A percentile compares a stretch with the other conserved stretches of the same genome.
Conservation (phyloP, 1,140 invertebrate genomes). For the Drosophila pallidifrons region DNA sequence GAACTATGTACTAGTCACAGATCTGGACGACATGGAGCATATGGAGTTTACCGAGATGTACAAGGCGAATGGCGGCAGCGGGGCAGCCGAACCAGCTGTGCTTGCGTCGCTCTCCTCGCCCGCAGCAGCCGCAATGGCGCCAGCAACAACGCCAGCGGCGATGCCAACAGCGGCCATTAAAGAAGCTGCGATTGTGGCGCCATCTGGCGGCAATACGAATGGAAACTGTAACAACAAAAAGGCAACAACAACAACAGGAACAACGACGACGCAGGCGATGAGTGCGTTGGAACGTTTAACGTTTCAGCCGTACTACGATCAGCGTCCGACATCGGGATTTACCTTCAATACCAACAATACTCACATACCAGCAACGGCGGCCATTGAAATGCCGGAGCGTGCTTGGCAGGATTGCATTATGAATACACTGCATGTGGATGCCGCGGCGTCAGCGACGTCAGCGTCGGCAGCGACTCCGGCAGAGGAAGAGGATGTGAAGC, state of each 20-base stretch:
- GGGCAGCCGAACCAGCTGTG: slow-evolving; percentile 60
- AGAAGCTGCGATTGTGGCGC: background rate
- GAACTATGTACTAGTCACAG: slow-evolving; percentile 96
- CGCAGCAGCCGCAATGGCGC: slow-evolving; percentile 22
- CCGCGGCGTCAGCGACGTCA: slow-evolving; percentile 49
- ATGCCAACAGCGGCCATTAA: slow-evolving; percentile 12
- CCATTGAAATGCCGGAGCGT: slow-evolving; percentile 89
- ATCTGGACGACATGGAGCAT: slow-evolving; percentile 90
- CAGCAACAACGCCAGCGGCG: slow-evolving; percentile 48
- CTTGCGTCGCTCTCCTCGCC: slow-evolving; percentile 72
- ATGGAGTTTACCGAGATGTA: slow-evolving; percentile 73
- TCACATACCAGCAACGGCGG: slow-evolving; percentile 85
- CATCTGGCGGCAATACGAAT: background rate
- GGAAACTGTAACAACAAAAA: background rate
- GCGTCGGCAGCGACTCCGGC: slow-evolving; percentile 17
- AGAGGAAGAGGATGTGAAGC: slow-evolving; percentile 55
- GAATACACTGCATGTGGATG: slow-evolving; percentile 73
- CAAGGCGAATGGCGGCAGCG: slow-evolving; percentile 53
- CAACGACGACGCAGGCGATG: slow-evolving; percentile 53
- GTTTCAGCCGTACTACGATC: slow-evolving; percentile 81
- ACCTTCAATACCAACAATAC: slow-evolving; percentile 84
- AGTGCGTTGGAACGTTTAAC: slow-evolving; percentile 71
- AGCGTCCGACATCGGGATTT: slow-evolving; percentile 80
- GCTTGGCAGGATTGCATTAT: slow-evolving; percentile 92
- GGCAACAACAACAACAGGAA: background rate